These are phyloP conservation scores for Imbricaverruca yamaguchii DNA, from an alignment of 2,888 invertebrate genomes.

Conservation along the genomic window DNA sequence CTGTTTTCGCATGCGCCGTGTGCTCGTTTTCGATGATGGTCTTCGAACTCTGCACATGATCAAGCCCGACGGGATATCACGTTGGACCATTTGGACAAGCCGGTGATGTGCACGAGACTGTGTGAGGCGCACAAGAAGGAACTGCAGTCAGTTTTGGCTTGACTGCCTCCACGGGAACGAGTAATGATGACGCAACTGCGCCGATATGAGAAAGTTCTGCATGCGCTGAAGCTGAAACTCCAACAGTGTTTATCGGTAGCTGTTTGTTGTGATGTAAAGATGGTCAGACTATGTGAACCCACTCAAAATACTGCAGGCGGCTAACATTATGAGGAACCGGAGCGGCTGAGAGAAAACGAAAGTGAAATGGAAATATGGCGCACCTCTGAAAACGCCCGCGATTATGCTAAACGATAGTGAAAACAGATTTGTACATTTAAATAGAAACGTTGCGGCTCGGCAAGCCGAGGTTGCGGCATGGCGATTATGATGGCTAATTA, in stretches of 20 bases:
- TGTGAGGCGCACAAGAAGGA: too few species aligned
- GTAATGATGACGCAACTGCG: too few species aligned
- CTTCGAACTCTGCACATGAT: too few species aligned
- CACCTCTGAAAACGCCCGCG: not conserved
- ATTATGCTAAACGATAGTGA: constrained; percentile 18
- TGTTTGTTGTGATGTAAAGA: not conserved
- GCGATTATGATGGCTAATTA: not conserved
- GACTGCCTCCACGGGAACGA: too few species aligned
- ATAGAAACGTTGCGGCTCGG: not conserved
- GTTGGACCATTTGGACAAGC: too few species aligned
- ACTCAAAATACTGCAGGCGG: constrained; percentile 7
- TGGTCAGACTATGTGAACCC: not conserved
- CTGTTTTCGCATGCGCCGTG: too few species aligned
- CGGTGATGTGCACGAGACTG: too few species aligned
- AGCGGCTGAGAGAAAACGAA: not conserved
- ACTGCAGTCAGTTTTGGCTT: too few species aligned
- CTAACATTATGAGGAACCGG: not conserved
- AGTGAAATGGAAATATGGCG: not conserved
- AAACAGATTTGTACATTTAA: constrained; percentile 19
- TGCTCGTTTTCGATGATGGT: too few species aligned
- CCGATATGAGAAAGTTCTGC: too few species aligned
- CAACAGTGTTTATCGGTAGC: not conserved
- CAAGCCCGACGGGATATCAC: too few species aligned
- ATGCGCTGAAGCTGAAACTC: too few species aligned
- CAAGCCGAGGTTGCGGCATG: not conserved